Percentiles rank a stretch among this genome's conserved stretches.
Evolutionary conservation across 2,113 vertebrate genomes (phyloP).

Genomic region (Odontesthes bonariensis): DNA sequence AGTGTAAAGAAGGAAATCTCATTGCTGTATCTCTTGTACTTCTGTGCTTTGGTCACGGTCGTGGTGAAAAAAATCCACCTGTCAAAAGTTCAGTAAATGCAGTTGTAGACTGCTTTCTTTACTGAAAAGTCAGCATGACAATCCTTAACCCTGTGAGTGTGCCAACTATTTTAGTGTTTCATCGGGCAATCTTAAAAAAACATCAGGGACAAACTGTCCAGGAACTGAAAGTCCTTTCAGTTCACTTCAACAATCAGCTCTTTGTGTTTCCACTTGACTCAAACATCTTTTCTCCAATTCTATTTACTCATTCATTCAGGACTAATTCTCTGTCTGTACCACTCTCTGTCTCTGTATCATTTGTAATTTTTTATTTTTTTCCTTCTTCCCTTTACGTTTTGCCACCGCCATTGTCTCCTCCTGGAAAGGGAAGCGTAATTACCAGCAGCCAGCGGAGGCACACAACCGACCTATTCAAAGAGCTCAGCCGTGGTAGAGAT

Average conservation of each 20-base stretch:
- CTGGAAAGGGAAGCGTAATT: conserved; percentile 51
- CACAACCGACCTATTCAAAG: conserved; percentile 62
- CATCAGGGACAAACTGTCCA: conserved; percentile 52
- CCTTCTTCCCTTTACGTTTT: conserved; percentile 26
- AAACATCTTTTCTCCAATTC: conserved; percentile 63
- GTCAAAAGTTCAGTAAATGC: not conserved
- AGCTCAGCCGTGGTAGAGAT: conserved; percentile 17
- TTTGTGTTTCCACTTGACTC: conserved; percentile 70
- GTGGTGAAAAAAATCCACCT: not conserved
- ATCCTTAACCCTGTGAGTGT: not conserved
- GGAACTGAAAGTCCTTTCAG: conserved; percentile 46
- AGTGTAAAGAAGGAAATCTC: no score
- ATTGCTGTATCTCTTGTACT: not conserved
- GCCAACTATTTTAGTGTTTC: conserved; percentile 19
- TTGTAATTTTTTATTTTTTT: not conserved
- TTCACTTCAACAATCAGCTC: conserved; percentile 53
- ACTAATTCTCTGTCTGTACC: conserved; percentile 31
- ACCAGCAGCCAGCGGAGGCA: conserved; percentile 32
- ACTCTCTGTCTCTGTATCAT: conserved; percentile 18
- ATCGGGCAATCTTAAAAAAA: conserved; percentile 49
- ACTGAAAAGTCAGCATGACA: not conserved
- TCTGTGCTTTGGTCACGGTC: not conserved
- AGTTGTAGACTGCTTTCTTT: not conserved
- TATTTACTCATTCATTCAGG: conserved; percentile 70
- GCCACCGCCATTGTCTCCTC: conserved; percentile 31